Evolutionary conservation across 2,888 invertebrate species (phyloP), one percentile per base, ranked within the genome.

Genomic region (Euphydryas editha): DNA sequence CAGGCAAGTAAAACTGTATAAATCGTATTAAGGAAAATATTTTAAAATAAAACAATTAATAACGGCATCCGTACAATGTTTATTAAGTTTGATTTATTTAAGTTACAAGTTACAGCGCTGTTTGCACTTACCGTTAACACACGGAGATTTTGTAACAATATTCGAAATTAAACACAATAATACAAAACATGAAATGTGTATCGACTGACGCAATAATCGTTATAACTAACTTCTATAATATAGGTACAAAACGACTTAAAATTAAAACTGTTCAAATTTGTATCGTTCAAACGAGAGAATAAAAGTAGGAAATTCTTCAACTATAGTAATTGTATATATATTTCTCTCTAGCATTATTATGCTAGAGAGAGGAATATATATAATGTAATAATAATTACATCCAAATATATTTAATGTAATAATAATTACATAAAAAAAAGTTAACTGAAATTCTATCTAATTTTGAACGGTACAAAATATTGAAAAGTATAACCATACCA

Each of bases 1-100:
- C n/a, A n/a, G n/a, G n/a, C n/a, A n/a, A n/a, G n/a, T n/a, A n/a
- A n/a, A n/a, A n/a, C n/a, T n/a, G n/a, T n/a, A n/a, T n/a, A n/a
- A n/a, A 30, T 30, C 4, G 1, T 39, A 3, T 39, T 18, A 39
- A n/a, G 42, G 42, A 7, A 39, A 13, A n/a, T 30, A 30, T n/a
- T 20, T 11, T 47, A 11, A 65, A 71, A 73, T 73, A 62, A 74
- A 71, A 72, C 65, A 58, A 62, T n/a, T 49, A 67, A 68, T 18
- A 73, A 73, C 80, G 79, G 78, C 76, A 72, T 77, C 78, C 80
- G 79, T 81, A 81, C 80, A 80, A 80, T 74, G 75, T 81, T 80
- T 81, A 77, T 76, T 78, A 18, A 21, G 10, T 11, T 20, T 47
- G 13, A 47, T 47, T 47, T 68, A 67, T 74, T 74, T 74, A 68